A percentile compares a stretch with the other conserved stretches of the same genome.
phyloP scores from a whole-genome alignment of 1,140 invertebrate species.

The Oryctes rhinoceros region DNA sequence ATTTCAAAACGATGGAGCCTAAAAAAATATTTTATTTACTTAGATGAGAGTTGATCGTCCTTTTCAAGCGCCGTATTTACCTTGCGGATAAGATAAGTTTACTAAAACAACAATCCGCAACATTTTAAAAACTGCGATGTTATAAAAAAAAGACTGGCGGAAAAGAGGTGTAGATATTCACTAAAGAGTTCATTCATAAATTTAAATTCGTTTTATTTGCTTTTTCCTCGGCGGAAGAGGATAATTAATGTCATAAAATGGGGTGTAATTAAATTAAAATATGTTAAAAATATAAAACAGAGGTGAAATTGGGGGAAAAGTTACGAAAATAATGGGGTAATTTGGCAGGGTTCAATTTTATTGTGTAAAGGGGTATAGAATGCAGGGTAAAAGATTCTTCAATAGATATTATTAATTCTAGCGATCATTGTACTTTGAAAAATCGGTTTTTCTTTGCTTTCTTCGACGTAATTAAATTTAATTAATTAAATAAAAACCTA shows the following conservation, averaged over 20 bases:
- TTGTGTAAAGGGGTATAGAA: too few relatives aligned
- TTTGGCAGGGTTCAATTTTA: too few relatives aligned
- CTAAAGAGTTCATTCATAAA: background rate
- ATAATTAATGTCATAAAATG: background rate
- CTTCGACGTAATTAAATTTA: too few relatives aligned
- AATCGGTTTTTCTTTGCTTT: too few relatives aligned
- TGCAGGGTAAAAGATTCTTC: too few relatives aligned
- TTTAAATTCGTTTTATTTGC: background rate
- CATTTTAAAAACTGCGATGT: background rate
- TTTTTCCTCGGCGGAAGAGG: background rate
- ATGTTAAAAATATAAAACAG: background rate
- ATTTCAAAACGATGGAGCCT: background rate
- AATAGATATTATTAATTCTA: too few relatives aligned
- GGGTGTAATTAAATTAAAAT: background rate
- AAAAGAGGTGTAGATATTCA: too few relatives aligned
- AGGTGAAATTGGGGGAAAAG: too few relatives aligned
- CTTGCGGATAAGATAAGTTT: slow-evolving; percentile 5
- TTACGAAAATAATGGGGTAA: too few relatives aligned
- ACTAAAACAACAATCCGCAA: slow-evolving; percentile 5
- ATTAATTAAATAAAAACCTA: too few relatives aligned
- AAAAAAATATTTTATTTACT: slow-evolving; percentile 16
- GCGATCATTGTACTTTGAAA: too few relatives aligned
- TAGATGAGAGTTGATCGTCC: background rate
- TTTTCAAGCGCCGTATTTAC: background rate
- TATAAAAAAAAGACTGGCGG: too few relatives aligned